phyloP scores from a whole-genome alignment of 2,113 vertebrate species.

The Calidris pugnax region DNA sequence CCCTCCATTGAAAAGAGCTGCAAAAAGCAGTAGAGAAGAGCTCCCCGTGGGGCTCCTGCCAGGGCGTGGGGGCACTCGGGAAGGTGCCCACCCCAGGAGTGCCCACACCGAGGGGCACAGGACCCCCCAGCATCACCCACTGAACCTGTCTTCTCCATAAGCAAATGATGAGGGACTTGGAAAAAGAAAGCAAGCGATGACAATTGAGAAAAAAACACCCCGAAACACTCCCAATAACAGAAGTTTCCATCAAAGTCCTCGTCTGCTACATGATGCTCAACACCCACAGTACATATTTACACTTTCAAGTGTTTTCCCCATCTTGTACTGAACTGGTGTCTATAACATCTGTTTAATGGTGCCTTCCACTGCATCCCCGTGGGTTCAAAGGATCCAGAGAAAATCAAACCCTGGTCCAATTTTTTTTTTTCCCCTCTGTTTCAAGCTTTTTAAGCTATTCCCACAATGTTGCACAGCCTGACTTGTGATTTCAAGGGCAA shows the following conservation, averaged over 20 bases:
- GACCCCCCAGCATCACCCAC: neutral
- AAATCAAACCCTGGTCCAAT: neutral
- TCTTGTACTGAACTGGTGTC: neutral
- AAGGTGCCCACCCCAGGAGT: neutral
- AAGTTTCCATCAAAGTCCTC: neutral
- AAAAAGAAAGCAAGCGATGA: neutral
- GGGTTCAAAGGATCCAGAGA: neutral
- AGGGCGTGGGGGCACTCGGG: accelerated
- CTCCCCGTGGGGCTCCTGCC: neutral
- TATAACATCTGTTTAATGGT: neutral
- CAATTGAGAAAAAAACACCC: neutral
- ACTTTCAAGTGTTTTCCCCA: neutral
- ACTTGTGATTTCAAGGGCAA: neutral
- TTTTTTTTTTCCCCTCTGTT: neutral
- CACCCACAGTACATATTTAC: accelerated
- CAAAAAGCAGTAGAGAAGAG: neutral
- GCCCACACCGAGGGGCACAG: accelerated
- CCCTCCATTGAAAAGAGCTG: neutral
- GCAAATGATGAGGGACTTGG: neutral
- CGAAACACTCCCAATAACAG: neutral
- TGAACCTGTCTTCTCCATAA: neutral
- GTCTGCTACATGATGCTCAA: neutral
- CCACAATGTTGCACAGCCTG: neutral
- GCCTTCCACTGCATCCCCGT: neutral
- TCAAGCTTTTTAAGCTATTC: neutral